Evolutionary conservation across 92 coral and sea anemone genomes (phyloP), one percentile per base, ranked within the genome.

Genomic region (Porites lobata): DNA sequence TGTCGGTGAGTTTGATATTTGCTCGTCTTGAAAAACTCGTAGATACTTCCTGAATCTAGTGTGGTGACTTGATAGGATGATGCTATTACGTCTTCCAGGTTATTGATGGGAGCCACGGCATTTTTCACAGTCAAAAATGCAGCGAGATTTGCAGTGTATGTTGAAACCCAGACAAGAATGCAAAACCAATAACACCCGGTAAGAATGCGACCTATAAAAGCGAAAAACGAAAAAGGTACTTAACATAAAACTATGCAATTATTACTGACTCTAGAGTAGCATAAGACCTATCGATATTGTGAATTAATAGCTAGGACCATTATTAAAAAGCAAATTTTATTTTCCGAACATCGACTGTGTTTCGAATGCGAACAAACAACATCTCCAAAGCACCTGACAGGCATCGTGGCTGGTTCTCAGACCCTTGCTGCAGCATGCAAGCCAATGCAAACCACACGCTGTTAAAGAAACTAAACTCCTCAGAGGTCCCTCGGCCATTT

Each of bases 371-470:
- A 4, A 4, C 47, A 4, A 38, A 7, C 47, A 5, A 38, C 6
- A 38, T 38, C 47, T 38, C 47, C 6, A 38, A 4, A 3, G 47
- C 6, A 90, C 96, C 93, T 86, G 96, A 93, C 26, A 72, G 4
- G 7, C 89, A 67, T 59, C 79, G 63, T 0, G 96, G 93, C 29
- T 87, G 86, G 54, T 90, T 80, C n/a, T 94, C 96, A 0, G 85
- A 92, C 6, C 98, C 98, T 70, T 94, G 95, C 58, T 93, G 95
- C 32, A 94, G 71, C 93, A 89, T 89, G 51, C 93, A 92, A 20
- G 96, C 91, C 17, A 86, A 26, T 5, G 91, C 76, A 17, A 93
- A 93, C 96, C 96, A 93, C 69, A 90, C 61, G 68, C 92, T 75
- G 72, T 90, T 93, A 15, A 69, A 65, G 18, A 90, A 70, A 7